Evolutionary conservation across 1,140 invertebrate genomes (phyloP), one percentile per base, ranked within the genome.

Genomic region (Monomorium pharaonis): DNA sequence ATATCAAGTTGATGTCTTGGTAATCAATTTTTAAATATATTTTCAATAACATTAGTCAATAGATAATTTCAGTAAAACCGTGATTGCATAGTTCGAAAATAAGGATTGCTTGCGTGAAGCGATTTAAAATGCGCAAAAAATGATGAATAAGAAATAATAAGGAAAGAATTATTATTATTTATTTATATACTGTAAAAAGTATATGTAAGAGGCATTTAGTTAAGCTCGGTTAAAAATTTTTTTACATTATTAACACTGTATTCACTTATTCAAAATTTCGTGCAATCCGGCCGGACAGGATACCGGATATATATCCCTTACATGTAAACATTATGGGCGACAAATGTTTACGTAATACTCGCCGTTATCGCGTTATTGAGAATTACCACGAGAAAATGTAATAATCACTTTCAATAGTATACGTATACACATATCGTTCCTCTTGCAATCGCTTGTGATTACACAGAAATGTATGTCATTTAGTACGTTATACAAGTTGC

Each of bases 111-210:
- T 44, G n/a, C 9, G 47, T 44, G n/a, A 24, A 27, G 49, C 24
- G 14, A 58, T 83, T 80, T 89, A 62, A 83, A 3, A 63, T 1
- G 16, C 0, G 9, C 30, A 67, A 16, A 30, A 89, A 44, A 21
- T 37, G 14, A 37, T 74, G 33, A 6, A 65, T 16, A 54, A 49
- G 3, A 10, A 51, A 65, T 47, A 6, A 65, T 16, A 54, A 49
- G 3, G 16, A 51, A 65, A 47, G 49, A 42, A 58, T 30, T 54
- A 62, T 81, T 77, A 76, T 86, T 91, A 91, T 91, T 91, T 90
- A 91, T 92, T 92, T 91, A 69, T 91, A 56, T 83, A 51, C 63
- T 69, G n/a, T 84, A 80, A 86, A 90, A 85, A 88, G 84, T 63
- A 33, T 63, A 27, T 70, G 84, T 86, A 90, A 86, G 88, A 85